These are phyloP conservation scores for Pogonognathellus flavescens DNA, from an alignment of 1,140 invertebrate genomes.

Conservation along the genomic window DNA sequence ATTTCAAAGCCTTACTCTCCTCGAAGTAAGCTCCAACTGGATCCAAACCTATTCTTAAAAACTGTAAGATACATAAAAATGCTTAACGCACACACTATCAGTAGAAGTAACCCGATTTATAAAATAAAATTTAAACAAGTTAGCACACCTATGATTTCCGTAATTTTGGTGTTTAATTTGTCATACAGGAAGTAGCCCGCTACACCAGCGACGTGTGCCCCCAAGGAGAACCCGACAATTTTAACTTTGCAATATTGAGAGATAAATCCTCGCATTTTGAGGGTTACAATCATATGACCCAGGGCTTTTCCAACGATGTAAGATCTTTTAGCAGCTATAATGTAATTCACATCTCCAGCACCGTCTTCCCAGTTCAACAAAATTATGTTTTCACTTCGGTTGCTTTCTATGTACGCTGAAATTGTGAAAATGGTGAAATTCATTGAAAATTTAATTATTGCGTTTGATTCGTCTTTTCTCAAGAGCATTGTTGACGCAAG, in stretches of 20 bases:
- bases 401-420: background rate
- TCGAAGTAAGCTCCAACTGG: conserved; percentile 44
- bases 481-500: too few relatives aligned
- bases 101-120: too few relatives aligned
- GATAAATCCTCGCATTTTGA: too few relatives aligned
- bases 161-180: conserved; percentile 24
- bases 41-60: too few relatives aligned
- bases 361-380: background rate
- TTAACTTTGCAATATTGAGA: too few relatives aligned
- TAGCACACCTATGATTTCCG: conserved; percentile 59
- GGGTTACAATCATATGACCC: background rate
- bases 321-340: background rate
- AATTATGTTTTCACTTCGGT: background rate
- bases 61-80: too few relatives aligned
- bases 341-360: too few relatives aligned
- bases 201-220: conserved; percentile 67
- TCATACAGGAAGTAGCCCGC: conserved; percentile 57
- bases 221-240: conserved; percentile 68
- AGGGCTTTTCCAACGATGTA: background rate
- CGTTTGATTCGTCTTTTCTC: too few relatives aligned
- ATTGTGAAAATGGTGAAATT: too few relatives aligned
- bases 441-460: too few relatives aligned
- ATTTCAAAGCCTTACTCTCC: background rate
- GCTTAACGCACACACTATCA: too few relatives aligned
- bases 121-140: background rate